phyloP scores from a whole-genome alignment of 2,888 invertebrate species.

The Yponomeuta malinellus region DNA sequence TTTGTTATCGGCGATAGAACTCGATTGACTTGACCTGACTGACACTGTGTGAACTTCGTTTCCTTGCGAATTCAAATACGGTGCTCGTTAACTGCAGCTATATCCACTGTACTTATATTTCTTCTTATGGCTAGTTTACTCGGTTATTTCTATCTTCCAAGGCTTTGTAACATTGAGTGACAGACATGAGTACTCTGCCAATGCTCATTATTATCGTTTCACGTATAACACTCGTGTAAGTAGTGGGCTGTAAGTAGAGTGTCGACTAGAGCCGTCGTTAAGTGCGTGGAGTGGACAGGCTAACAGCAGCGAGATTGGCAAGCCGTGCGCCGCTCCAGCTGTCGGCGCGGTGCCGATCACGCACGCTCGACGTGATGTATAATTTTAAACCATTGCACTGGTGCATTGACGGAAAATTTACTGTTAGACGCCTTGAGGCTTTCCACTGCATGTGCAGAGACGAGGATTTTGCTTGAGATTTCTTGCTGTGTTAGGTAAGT shows the following conservation, averaged over 20 bases:
- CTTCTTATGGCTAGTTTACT: neutral
- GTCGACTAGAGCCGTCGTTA: constrained; percentile 51
- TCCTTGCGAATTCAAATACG: neutral
- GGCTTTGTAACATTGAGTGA: constrained; percentile 8
- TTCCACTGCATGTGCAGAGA: no score
- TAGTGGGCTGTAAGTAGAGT: constrained; percentile 34
- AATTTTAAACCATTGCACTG: constrained; percentile 5
- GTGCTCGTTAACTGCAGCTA: neutral
- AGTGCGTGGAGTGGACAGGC: constrained; percentile 34
- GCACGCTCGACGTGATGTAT: constrained; percentile 5
- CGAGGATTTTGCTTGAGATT: no score
- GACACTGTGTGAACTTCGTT: constrained; percentile 36
- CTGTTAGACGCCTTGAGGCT: neutral
- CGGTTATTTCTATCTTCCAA: neutral
- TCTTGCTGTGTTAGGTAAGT: neutral
- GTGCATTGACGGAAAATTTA: constrained; percentile 2
- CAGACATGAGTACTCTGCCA: neutral
- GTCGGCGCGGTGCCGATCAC: constrained; percentile 14
- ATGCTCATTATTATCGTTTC: constrained; percentile 14
- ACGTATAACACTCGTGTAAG: constrained; percentile 27
- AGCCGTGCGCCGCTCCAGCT: constrained; percentile 17
- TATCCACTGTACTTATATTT: neutral
- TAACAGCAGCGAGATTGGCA: constrained; percentile 30
- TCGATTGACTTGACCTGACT: constrained; percentile 39
- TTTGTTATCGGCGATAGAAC: constrained; percentile 59